These are phyloP conservation scores for Myotis lucifugus DNA, from an alignment of 2,113 vertebrate genomes.

Conservation along the genomic window DNA sequence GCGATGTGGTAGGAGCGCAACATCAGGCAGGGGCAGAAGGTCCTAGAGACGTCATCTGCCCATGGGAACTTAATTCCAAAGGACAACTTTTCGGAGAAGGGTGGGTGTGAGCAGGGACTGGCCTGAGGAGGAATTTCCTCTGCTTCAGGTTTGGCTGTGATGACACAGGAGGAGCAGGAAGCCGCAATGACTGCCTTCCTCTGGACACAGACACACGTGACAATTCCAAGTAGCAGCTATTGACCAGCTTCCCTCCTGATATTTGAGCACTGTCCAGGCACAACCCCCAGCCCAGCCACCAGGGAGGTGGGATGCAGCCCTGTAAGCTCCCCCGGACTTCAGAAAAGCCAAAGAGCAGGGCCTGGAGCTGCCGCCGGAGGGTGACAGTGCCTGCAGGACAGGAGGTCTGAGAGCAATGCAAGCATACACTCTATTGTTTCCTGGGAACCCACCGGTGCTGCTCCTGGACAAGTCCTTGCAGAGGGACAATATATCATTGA, in stretches of 20 bases:
- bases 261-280: not conserved
- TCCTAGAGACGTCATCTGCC: not conserved
- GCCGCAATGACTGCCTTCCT: not conserved
- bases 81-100: not conserved
- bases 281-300: not conserved
- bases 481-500: not conserved
- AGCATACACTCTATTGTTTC: not conserved
- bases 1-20: not conserved
- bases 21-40: not conserved
- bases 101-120: fast-evolving
- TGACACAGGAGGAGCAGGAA: not conserved
- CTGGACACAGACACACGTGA: fast-evolving
- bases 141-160: not conserved
- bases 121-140: not conserved
- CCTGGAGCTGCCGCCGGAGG: not conserved
- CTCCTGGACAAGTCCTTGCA: not conserved
- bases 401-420: not conserved
- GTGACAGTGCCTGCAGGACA: not conserved
- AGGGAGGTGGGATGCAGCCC: not conserved
- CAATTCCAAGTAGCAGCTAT: not conserved
- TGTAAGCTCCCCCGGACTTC: not conserved
- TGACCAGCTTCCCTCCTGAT: not conserved
- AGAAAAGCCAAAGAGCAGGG: not conserved
- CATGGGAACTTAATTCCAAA: not conserved
- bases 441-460: not conserved